Evolutionary conservation across 2,797 vertebrate genomes (phyloP).

Genomic region (Tarsius wallacei): DNA sequence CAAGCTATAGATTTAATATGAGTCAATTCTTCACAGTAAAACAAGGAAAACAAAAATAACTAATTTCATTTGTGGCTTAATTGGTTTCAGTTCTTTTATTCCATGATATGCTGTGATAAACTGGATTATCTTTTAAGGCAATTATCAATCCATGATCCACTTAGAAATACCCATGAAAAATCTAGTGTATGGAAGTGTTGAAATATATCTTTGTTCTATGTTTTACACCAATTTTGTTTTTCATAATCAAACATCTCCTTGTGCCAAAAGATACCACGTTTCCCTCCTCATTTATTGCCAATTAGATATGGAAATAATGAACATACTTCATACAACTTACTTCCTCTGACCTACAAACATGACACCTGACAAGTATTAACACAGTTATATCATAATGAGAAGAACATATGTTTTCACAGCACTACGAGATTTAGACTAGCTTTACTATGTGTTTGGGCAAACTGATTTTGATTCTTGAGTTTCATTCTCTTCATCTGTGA

Average conservation of each 20-base stretch:
- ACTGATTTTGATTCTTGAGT: not conserved
- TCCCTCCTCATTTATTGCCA: not conserved
- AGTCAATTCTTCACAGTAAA: slow-evolving; percentile 60
- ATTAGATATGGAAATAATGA: not conserved
- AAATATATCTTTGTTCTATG: not conserved
- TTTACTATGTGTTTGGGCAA: not conserved
- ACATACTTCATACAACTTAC: not conserved
- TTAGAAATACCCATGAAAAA: slow-evolving; percentile 16
- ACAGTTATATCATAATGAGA: not conserved
- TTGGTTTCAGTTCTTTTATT: slow-evolving; percentile 1
- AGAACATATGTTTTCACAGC: not conserved
- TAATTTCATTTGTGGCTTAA: slow-evolving; percentile 52
- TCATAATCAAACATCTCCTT: not conserved
- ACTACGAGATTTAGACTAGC: not conserved
- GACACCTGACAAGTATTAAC: not conserved
- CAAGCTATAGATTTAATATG: slow-evolving; percentile 65
- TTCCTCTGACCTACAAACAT: not conserved
- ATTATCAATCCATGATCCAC: slow-evolving; percentile 51
- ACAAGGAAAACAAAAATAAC: slow-evolving; percentile 66
- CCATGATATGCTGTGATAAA: slow-evolving; percentile 39
- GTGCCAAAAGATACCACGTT: not conserved
- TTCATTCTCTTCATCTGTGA: not conserved
- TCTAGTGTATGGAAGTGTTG: not conserved
- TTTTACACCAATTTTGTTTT: not conserved
- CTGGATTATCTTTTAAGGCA: slow-evolving; percentile 67